Percentiles rank a stretch among this genome's conserved stretches.
Evolutionary conservation across 2,113 vertebrate species (phyloP).

Genomic region (Rhinolophus sinicus): DNA sequence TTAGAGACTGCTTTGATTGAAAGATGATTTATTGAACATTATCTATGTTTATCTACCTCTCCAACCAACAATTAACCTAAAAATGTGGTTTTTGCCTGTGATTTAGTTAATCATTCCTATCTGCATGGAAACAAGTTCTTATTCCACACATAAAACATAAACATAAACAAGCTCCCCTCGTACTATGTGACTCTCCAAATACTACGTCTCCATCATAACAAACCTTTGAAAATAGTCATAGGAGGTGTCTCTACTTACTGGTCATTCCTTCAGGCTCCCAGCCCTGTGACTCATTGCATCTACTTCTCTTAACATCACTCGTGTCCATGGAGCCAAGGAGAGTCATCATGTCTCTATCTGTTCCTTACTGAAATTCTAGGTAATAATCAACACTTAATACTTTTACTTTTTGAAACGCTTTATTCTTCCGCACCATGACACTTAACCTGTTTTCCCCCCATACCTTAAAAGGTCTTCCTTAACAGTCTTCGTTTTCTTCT

Average conservation of each 20-base stretch:
- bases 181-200: not conserved
- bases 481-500: not conserved
- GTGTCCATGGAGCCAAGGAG: accelerated
- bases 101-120: not conserved
- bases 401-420: not conserved
- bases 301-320: not conserved
- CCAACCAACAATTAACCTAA: not conserved
- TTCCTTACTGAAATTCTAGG: not conserved
- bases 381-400: not conserved
- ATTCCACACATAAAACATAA: not conserved
- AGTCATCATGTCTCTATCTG: not conserved
- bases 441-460: not conserved
- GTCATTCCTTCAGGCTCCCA: not conserved
- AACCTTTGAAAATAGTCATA: not conserved
- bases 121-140: not conserved
- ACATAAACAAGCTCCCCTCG: not conserved
- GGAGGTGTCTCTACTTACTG: too few relatives aligned
- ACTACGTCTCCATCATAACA: not conserved
- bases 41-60: not conserved
- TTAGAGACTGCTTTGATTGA: not conserved
- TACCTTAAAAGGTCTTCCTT: not conserved
- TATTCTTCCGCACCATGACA: not conserved
- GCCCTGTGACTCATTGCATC: not conserved
- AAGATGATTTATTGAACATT: not conserved
- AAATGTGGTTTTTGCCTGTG: not conserved